A percentile compares a stretch with the other conserved stretches of the same genome.
Conservation (phyloP, 2,888 invertebrate species). For the Clostera curtula region DNA sequence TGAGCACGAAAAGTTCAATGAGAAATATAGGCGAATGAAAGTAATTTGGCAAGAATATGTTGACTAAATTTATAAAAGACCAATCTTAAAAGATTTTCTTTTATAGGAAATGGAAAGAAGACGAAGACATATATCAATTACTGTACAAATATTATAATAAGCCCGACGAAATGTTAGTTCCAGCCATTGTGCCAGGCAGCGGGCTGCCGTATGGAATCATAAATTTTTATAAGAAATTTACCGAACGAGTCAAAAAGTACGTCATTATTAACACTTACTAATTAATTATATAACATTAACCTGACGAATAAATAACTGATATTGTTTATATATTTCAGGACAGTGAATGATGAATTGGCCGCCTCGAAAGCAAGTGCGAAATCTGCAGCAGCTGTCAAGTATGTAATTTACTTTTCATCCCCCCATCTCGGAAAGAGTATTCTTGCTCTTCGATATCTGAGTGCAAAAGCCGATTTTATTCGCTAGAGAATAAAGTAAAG, state of each 20-base stretch:
- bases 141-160: constrained; percentile 57
- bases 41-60: no score
- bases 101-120: constrained; percentile 53
- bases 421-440: no score
- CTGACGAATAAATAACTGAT: constrained; percentile 1
- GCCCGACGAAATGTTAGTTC: constrained; percentile 59
- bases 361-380: constrained; percentile 28
- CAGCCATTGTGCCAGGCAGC: constrained; percentile 45
- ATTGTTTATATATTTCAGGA: constrained; percentile 21
- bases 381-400: constrained; percentile 29
- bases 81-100: no score
- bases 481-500: no score
- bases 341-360: constrained; percentile 35
- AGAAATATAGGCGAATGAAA: no score
- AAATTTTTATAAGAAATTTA: constrained; percentile 41
- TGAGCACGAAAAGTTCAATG: no score
- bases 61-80: no score
- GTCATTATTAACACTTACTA: constrained; percentile 3
- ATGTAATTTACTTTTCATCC: constrained; percentile 7
- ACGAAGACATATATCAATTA: constrained; percentile 54
- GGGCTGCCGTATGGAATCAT: constrained; percentile 43
- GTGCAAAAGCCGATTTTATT: no score
- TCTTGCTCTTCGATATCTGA: no score
- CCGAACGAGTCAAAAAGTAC: constrained; percentile 43
- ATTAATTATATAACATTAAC: neutral